Percentiles rank a stretch among this genome's conserved stretches.
Conservation (phyloP, 2,113 vertebrate species). For the Gallinago media region DNA sequence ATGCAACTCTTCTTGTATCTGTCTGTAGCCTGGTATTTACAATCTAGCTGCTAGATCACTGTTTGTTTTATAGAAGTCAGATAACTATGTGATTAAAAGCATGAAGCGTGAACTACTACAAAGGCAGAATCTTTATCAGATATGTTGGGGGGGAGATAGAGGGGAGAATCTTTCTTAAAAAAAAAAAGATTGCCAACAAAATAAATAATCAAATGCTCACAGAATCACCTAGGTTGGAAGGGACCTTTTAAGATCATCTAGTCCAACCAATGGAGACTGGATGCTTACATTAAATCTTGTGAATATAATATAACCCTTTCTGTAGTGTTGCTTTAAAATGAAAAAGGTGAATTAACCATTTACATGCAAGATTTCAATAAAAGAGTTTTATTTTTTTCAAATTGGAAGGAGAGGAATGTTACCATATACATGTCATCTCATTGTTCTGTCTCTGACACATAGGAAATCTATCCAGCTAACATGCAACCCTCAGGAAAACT, state of each 20-base stretch:
- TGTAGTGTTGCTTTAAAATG: not conserved
- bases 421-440: not conserved
- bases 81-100: not conserved
- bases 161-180: not conserved
- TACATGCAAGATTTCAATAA: not conserved
- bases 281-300: not conserved
- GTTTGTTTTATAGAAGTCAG: not conserved
- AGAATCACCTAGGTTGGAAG: too few species aligned
- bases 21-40: not conserved
- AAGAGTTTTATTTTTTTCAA: not conserved
- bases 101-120: not conserved
- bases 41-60: not conserved
- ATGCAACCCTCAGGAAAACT: not conserved
- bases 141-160: not conserved
- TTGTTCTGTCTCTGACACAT: not conserved
- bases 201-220: not conserved
- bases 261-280: too few species aligned
- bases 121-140: not conserved
- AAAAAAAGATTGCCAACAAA: not conserved
- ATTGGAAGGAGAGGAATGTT: not conserved
- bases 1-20: not conserved
- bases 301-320: not conserved
- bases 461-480: not conserved
- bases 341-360: not conserved
- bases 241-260: too few species aligned